phyloP scores from a whole-genome alignment of 2,888 invertebrate genomes.

The Cephus spinipes region DNA sequence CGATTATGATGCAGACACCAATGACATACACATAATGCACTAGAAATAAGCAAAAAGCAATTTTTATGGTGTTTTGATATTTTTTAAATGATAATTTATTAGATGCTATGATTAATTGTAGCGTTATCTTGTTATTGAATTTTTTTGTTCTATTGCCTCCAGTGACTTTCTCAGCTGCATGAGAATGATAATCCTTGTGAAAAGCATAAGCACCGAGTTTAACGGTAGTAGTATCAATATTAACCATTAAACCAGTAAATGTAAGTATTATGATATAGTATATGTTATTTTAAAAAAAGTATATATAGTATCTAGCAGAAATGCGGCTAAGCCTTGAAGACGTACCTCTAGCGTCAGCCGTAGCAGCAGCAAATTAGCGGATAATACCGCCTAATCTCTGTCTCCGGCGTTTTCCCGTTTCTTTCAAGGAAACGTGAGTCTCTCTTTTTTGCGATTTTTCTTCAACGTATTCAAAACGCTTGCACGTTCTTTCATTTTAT shows the following conservation, averaged over 20 bases:
- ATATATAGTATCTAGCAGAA: constrained; percentile 31
- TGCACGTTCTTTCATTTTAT: constrained; percentile 39
- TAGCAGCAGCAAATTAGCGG: constrained; percentile 61
- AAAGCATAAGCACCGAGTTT: not conserved
- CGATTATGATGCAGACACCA: not conserved
- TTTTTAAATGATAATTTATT: not conserved
- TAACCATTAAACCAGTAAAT: not conserved
- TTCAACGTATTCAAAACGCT: constrained; percentile 27
- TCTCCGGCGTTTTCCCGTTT: constrained; percentile 55
- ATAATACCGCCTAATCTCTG: constrained; percentile 56
- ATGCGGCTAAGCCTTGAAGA: constrained; percentile 60
- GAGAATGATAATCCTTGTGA: not conserved
- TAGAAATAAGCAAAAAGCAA: constrained; percentile 19
- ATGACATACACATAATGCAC: not conserved
- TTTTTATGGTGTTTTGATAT: constrained; percentile 28
- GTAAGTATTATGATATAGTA: not conserved
- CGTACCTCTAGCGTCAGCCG: constrained; percentile 65
- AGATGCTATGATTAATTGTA: not conserved
- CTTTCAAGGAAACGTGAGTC: constrained; percentile 47
- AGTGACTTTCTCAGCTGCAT: not conserved
- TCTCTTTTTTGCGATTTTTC: not conserved
- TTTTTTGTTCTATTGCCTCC: constrained; percentile 28
- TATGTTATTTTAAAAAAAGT: not conserved
- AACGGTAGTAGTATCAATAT: not conserved
- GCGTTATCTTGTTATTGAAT: constrained; percentile 18